Evolutionary conservation across 2,113 vertebrate species (phyloP).

Genomic region (Clarias gariepinus): DNA sequence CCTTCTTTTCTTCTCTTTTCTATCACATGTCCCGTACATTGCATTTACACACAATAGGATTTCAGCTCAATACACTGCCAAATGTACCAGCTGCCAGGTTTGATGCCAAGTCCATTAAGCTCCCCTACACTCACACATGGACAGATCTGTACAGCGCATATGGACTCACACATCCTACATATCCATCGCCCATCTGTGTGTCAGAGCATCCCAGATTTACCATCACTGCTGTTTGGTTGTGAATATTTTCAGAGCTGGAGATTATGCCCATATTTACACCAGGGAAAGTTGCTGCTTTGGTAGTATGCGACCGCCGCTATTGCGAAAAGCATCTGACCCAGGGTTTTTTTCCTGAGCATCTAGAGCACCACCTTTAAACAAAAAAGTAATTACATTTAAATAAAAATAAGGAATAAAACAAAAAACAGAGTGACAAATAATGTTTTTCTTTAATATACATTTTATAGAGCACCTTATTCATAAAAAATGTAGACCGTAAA

Average conservation of each 20-base stretch:
- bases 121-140: not conserved
- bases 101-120: slow-evolving; percentile 17
- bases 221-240: not conserved
- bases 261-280: not conserved
- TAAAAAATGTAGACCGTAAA: too few species aligned
- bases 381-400: not conserved
- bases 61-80: slow-evolving; percentile 13
- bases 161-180: slow-evolving; percentile 19
- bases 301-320: not conserved
- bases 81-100: slow-evolving; percentile 9
- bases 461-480: too few species aligned
- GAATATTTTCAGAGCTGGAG: not conserved
- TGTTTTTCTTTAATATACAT: not conserved
- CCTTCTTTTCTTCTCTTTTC: slow-evolving; percentile 35
- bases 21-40: slow-evolving; percentile 6
- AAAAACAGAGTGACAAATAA: not conserved
- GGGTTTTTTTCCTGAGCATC: too few species aligned
- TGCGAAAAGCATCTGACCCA: not conserved
- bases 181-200: slow-evolving; percentile 17
- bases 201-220: not conserved
- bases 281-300: not conserved
- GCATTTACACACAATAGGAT: slow-evolving; percentile 8
- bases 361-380: not conserved
- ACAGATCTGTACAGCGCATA: slow-evolving; percentile 16
- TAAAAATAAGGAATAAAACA: not conserved